Percentiles rank a stretch among this genome's conserved stretches.
These are phyloP conservation scores for Melanogrammus aeglefinus DNA, from an alignment of 2,797 vertebrate genomes.

Conservation along the genomic window DNA sequence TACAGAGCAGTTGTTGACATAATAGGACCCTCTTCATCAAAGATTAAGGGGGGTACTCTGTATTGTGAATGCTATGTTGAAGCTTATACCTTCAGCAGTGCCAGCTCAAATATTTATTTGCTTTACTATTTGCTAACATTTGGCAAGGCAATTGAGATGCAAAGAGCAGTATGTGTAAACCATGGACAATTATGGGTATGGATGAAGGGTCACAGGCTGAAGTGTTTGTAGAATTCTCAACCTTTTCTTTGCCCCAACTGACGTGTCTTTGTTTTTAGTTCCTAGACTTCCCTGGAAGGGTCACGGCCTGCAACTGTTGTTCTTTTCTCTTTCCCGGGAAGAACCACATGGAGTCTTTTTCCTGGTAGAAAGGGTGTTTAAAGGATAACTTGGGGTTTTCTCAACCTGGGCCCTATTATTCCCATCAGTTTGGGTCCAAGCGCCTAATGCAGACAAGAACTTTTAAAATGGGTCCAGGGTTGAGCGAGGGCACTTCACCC, in stretches of 20 bases:
- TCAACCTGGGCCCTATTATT: no score
- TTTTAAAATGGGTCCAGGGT: no score
- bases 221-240: neutral
- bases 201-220: neutral
- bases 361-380: slow-evolving; percentile 33
- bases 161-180: neutral
- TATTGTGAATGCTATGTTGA: neutral
- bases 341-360: slow-evolving; percentile 33
- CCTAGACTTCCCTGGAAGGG: neutral
- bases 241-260: no score
- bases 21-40: no score
- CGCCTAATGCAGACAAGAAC: no score
- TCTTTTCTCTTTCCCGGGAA: slow-evolving; percentile 44
- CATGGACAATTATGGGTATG: neutral
- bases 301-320: slow-evolving; percentile 25
- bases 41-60: neutral
- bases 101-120: neutral
- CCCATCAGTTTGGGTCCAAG: neutral
- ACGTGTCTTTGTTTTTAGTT: neutral
- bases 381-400: neutral
- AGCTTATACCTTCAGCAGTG: neutral
- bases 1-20: no score
- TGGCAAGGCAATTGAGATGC: neutral
- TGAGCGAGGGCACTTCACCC: no score
- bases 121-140: neutral